These are phyloP conservation scores for Parochlus steinenii DNA, from an alignment of 2,888 invertebrate genomes.

Conservation along the genomic window DNA sequence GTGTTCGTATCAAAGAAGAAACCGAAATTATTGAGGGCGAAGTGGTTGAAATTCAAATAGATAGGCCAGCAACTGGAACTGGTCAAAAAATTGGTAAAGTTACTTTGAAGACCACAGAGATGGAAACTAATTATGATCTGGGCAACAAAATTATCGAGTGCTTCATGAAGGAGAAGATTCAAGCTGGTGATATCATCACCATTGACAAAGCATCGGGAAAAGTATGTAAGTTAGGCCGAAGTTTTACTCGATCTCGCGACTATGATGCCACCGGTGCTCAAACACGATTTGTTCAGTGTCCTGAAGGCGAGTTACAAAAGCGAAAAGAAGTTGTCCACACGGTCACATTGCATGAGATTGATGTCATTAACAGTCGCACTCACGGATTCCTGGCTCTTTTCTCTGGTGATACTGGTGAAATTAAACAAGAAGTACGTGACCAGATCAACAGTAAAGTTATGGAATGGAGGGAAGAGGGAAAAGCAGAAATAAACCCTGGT, in stretches of 20 bases:
- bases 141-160: conserved; percentile 98
- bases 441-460: conserved; percentile 95
- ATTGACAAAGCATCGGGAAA: conserved; percentile 98
- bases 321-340: conserved; percentile 96
- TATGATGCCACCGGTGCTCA: conserved; percentile 90
- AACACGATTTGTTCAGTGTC: conserved; percentile 91
- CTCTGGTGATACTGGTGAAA: conserved; percentile 98
- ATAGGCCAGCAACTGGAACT: conserved; percentile 80
- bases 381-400: conserved; percentile 96
- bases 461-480: conserved; percentile 99
- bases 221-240: conserved; percentile 77
- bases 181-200: conserved; percentile 91
- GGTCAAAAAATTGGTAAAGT: conserved; percentile 71
- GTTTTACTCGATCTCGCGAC: conserved; percentile 90
- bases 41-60: conserved; percentile 94
- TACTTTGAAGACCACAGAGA: conserved; percentile 96
- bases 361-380: conserved; percentile 95
- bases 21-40: conserved; percentile 98
- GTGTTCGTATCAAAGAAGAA: conserved; percentile 92
- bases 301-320: conserved; percentile 96
- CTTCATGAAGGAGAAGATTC: conserved; percentile 87
- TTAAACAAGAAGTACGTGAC: conserved; percentile 91
- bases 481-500: conserved; percentile 96
- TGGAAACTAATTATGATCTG: conserved; percentile 98
- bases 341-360: conserved; percentile 96